Conservation (phyloP, 2,797 vertebrate genomes). For the Tympanoctomys barrerae region DNA sequence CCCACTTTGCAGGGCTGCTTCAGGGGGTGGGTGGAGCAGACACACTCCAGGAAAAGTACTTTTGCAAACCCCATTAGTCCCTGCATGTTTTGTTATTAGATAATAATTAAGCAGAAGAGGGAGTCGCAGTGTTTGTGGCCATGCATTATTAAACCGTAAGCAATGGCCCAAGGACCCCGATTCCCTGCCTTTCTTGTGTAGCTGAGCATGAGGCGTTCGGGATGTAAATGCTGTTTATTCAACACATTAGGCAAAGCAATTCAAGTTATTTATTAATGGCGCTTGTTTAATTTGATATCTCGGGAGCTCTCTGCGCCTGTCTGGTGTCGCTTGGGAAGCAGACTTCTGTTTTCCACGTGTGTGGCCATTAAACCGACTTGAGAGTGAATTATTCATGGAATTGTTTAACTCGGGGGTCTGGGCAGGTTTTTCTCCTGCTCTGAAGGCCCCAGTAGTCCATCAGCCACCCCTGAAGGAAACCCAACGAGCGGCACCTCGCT, state of each 20-base stretch:
- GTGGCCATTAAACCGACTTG: background rate
- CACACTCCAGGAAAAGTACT: background rate
- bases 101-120: constrained; percentile 52
- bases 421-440: background rate
- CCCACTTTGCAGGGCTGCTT: background rate
- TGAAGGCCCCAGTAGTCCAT: constrained; percentile 28
- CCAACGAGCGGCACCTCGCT: accelerated
- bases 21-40: background rate
- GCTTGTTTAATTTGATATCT: constrained; percentile 73
- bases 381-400: constrained; percentile 45
- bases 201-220: constrained; percentile 28
- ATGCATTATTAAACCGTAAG: constrained; percentile 33
- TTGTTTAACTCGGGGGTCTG: constrained; percentile 14
- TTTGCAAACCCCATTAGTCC: background rate
- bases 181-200: constrained; percentile 22
- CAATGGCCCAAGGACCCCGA: background rate
- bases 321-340: constrained; percentile 36
- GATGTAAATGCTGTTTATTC: constrained; percentile 69
- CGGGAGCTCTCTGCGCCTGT: constrained; percentile 47
- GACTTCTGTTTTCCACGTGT: constrained; percentile 41
- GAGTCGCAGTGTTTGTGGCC: background rate
- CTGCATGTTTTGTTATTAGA: constrained; percentile 50
- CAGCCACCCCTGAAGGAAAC: background rate
- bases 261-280: constrained; percentile 73
- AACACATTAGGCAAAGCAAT: constrained; percentile 63